Conservation (phyloP, 2,113 vertebrate genomes). For the Carettochelys insculpta region DNA sequence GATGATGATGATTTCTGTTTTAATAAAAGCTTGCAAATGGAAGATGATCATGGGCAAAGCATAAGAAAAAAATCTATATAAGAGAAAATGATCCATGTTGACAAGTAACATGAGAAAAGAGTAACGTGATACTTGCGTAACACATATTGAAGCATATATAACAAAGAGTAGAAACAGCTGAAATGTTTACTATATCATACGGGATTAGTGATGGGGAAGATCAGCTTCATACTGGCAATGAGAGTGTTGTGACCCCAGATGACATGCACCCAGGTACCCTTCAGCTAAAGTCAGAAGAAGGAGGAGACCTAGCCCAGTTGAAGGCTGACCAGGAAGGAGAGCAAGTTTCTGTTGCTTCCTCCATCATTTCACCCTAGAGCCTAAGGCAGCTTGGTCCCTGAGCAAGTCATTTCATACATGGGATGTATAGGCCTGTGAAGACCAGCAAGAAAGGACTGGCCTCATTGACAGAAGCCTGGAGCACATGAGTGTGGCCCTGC, state of each 20-base stretch:
- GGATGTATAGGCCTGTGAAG: too few relatives aligned
- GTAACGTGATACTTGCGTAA: background rate
- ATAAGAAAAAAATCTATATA: conserved; percentile 23
- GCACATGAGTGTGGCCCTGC: background rate
- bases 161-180: background rate
- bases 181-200: background rate
- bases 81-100: conserved; percentile 39
- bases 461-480: background rate
- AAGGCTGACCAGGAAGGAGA: background rate
- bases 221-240: background rate
- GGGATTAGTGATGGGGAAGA: background rate
- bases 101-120: conserved; percentile 31
- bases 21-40: conserved; percentile 59
- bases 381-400: too few relatives aligned
- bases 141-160: background rate
- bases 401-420: too few relatives aligned
- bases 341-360: background rate
- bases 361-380: too few relatives aligned
- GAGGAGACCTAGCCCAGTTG: background rate
- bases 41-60: conserved; percentile 52
- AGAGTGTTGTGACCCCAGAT: background rate
- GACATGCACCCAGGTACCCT: background rate
- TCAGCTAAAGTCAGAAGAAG: background rate
- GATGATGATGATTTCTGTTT: too few relatives aligned
- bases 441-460: too few relatives aligned